These are phyloP conservation scores for Chrysolina haemoptera DNA, from an alignment of 2,888 invertebrate species.

Conservation along the genomic window DNA sequence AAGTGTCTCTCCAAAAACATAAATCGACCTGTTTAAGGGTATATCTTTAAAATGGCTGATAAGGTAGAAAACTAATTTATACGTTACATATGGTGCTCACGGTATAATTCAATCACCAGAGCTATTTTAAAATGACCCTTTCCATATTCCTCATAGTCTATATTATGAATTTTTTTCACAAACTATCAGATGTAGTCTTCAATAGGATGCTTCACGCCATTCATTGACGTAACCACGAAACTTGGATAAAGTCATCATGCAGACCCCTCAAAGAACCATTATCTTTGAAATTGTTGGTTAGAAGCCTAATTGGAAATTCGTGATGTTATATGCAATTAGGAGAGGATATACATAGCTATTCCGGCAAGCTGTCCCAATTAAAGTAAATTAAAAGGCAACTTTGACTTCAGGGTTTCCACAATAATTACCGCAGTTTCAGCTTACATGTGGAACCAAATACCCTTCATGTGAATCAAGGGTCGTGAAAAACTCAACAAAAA, in stretches of 20 bases:
- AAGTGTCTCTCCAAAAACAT: too few species aligned
- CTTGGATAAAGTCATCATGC: conserved; percentile 7
- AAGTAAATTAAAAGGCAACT: conserved; percentile 40
- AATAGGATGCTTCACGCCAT: not conserved
- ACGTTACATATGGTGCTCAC: too few species aligned
- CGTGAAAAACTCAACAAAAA: not conserved
- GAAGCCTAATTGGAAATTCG: conserved; percentile 26
- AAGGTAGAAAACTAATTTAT: too few species aligned
- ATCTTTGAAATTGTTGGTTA: conserved; percentile 1
- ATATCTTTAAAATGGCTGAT: too few species aligned
- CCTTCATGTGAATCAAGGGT: too few species aligned
- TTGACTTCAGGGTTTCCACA: conserved; percentile 4
- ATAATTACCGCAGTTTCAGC: conserved; percentile 12
- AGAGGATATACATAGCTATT: conserved; percentile 1
- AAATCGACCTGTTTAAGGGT: too few species aligned
- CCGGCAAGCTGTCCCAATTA: conserved; percentile 6
- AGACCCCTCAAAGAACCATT: conserved; percentile 10
- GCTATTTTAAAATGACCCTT: too few species aligned
- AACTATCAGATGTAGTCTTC: not conserved
- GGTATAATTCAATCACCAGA: too few species aligned
- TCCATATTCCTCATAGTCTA: too few species aligned
- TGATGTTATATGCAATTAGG: conserved; percentile 20
- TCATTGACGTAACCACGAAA: not conserved
- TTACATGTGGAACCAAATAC: conserved; percentile 24
- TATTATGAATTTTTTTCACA: not conserved